Evolutionary conservation across 2,888 invertebrate species (phyloP).

Genomic region (Mantis religiosa): DNA sequence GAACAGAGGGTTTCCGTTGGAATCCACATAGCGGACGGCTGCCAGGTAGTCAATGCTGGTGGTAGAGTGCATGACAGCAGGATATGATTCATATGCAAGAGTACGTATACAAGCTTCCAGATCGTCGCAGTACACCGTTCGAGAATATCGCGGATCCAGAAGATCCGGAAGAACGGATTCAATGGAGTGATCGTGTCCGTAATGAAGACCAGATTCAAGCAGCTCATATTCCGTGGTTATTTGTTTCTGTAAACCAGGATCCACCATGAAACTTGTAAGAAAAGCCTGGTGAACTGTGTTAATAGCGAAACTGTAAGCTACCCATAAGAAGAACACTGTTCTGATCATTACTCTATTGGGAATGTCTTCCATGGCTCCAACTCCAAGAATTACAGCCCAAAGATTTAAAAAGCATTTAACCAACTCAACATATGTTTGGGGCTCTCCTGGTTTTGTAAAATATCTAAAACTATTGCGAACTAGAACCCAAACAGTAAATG

Average conservation of each 20-base stretch:
- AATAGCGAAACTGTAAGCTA: not conserved
- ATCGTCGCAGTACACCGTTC: not conserved
- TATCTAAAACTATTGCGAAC: not conserved
- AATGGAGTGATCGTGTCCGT: not conserved
- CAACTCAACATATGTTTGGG: not conserved
- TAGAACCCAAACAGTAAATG: not conserved
- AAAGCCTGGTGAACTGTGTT: not conserved
- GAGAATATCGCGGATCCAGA: not conserved
- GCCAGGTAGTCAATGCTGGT: not conserved
- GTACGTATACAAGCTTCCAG: not conserved
- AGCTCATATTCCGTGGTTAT: not conserved
- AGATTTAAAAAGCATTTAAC: not conserved
- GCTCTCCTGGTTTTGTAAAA: not conserved
- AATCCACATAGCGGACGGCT: not conserved
- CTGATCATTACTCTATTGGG: not conserved
- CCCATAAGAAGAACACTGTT: slow-evolving; percentile 1
- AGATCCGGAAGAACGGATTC: not conserved
- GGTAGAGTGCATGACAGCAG: not conserved
- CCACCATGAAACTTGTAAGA: not conserved
- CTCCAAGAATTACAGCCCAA: slow-evolving; percentile 8
- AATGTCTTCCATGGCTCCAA: not conserved
- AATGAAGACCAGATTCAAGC: not conserved
- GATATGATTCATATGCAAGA: not conserved
- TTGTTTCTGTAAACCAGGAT: slow-evolving; percentile 6
- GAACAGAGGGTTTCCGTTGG: not conserved